These are phyloP conservation scores for Apogon talboti DNA, from an alignment of 2,797 vertebrate genomes.

Conservation along the genomic window DNA sequence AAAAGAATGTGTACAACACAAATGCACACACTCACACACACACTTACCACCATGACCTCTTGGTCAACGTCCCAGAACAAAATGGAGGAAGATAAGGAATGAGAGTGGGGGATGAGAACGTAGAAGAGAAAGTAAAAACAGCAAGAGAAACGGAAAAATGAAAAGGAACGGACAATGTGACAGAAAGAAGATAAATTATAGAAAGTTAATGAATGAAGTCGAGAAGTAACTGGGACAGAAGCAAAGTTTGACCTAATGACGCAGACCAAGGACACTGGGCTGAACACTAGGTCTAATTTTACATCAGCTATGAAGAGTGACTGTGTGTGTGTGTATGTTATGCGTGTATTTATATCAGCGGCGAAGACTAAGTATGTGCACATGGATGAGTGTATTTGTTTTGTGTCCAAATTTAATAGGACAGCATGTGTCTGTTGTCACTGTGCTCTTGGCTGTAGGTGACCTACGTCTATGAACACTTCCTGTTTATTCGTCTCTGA, in stretches of 20 bases:
- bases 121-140: slow-evolving; percentile 4
- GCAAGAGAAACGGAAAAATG: not conserved
- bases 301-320: slow-evolving; percentile 55
- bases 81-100: slow-evolving; percentile 54
- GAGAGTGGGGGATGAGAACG: not conserved
- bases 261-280: slow-evolving; percentile 63
- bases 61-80: slow-evolving; percentile 50
- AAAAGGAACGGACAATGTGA: not conserved
- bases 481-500: not conserved
- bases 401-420: slow-evolving; percentile 42
- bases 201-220: not conserved
- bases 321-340: slow-evolving; percentile 36
- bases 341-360: slow-evolving; percentile 54
- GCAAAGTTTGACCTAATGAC: slow-evolving; percentile 41
- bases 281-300: slow-evolving; percentile 62
- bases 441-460: slow-evolving; percentile 41
- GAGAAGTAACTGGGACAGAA: slow-evolving; percentile 14
- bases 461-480: slow-evolving; percentile 21
- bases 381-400: slow-evolving; percentile 4
- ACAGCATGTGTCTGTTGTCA: slow-evolving; percentile 16
- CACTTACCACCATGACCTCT: slow-evolving; percentile 30
- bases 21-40: not conserved
- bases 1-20: slow-evolving; percentile 22
- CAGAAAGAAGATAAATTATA: not conserved
- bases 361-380: slow-evolving; percentile 22